Base-by-base conservation (phyloP, 2,797 vertebrate genomes). In the Coracias cyanogaster region DNA sequence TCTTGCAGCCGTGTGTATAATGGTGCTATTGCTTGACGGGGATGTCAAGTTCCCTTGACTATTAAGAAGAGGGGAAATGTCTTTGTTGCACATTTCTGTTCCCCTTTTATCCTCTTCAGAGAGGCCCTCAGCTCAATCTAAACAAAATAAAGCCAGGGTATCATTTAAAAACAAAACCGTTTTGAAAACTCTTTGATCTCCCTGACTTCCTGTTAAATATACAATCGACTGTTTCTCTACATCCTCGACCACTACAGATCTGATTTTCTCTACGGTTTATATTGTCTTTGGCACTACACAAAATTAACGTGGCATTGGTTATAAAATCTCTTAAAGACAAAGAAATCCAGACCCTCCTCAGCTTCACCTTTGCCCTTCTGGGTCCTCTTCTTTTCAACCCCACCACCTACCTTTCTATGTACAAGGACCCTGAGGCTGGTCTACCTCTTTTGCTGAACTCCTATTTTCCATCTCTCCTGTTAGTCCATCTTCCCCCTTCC, bases 21-120 rank as follows among this genome's bases (percentile, higher is more conserved):
- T 74, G 93, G 92, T 89, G 87, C 82, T 80, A 78, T 77, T 96
- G 94, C 92, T 95, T 93, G 95, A 94, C 29, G 48, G 90, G 96
- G 96, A 97, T 97, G 94, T 95, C 95, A 97, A 84, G 91, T 94
- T 96, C 94, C 95, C 96, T 89, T 91, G 85, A 65, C 96, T 96
- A 89, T 94, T 96, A 97, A 95, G 94, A 84, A 96, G 91, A 97
- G 87, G 97, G 97, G 97, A 97, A 97, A 91, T 83, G 85, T 94
- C 94, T 97, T 97, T 97, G 96, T 97, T 96, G 67, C 79, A 86
- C 82, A 35, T 88, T 89, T 89, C 86, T 91, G 78, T 70, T 93
- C 88, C 79, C 91, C 84, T 94, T 94, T 93, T 93, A 96, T 97
- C 97, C 94, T 96, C 95, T 97, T 76, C 54, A 90, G 70, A 83